phyloP scores from a whole-genome alignment of 1,140 invertebrate genomes.

The Neodiprion fabricii region DNA sequence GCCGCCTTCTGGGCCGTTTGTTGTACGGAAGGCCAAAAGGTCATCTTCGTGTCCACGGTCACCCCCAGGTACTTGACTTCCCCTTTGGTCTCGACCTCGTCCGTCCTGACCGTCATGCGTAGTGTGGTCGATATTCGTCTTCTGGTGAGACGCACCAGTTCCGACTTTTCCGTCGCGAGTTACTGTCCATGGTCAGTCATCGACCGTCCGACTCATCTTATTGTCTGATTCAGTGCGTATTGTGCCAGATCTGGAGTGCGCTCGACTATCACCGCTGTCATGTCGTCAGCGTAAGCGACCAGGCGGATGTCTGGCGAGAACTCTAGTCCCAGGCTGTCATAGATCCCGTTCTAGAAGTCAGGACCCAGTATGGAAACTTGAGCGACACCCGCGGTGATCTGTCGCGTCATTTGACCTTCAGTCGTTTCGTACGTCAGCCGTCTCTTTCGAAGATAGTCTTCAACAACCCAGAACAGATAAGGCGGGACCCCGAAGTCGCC shows the following conservation, averaged over 20 bases:
- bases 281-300: too few species aligned
- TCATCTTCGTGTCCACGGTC: slow-evolving; percentile 24
- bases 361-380: slow-evolving; percentile 24
- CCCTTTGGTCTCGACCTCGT: too few species aligned
- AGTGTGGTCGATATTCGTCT: slow-evolving; percentile 6
- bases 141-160: background rate
- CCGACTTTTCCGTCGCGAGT: background rate
- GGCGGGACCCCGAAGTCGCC: too few species aligned
- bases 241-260: too few species aligned
- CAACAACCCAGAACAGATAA: too few species aligned
- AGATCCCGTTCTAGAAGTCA: background rate
- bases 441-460: too few species aligned
- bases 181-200: slow-evolving; percentile 21
- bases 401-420: too few species aligned
- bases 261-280: too few species aligned
- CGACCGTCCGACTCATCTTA: slow-evolving; percentile 17
- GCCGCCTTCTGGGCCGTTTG: slow-evolving; percentile 8
- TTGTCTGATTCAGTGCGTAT: too few species aligned
- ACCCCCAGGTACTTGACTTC: slow-evolving; percentile 24
- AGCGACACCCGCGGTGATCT: slow-evolving; percentile 17
- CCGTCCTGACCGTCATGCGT: background rate
- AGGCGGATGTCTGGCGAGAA: background rate
- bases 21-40: slow-evolving; percentile 21
- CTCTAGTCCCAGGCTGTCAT: slow-evolving; percentile 19
- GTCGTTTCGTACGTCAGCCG: too few species aligned